Percentiles rank a stretch among this genome's conserved stretches.
Conservation (phyloP, 2,888 invertebrate species). For the Drosophila prolongata region DNA sequence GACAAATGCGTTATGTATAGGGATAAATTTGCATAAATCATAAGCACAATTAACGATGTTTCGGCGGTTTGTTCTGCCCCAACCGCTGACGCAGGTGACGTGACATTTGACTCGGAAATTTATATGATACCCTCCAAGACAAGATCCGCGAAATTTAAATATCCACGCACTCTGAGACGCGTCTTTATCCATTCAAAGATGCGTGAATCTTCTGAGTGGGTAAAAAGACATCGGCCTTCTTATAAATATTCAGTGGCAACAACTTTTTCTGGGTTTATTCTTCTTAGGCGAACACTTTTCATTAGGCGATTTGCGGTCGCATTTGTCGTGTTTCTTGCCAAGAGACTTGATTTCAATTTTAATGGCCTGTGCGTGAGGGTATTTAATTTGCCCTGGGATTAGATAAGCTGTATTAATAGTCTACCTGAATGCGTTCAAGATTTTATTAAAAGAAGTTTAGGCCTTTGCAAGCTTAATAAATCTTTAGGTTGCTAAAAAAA, state of each 20-base stretch:
- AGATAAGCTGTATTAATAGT: constrained; percentile 43
- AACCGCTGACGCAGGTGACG: constrained; percentile 63
- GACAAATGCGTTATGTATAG: constrained; percentile 50
- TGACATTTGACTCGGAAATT: constrained; percentile 58
- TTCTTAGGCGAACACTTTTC: constrained; percentile 24
- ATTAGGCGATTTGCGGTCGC: constrained; percentile 18
- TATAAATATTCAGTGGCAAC: constrained; percentile 48
- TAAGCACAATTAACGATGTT: constrained; percentile 72
- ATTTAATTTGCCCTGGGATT: constrained; percentile 66
- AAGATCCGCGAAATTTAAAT: constrained; percentile 74
- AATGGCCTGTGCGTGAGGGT: constrained; percentile 64
- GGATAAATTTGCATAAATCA: constrained; percentile 79
- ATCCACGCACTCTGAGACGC: constrained; percentile 39
- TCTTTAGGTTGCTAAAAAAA: not conserved
- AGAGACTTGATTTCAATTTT: constrained; percentile 65
- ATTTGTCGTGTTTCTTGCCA: constrained; percentile 5
- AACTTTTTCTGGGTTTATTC: constrained; percentile 7
- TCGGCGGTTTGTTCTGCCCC: constrained; percentile 27
- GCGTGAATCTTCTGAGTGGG: constrained; percentile 22
- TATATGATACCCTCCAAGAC: constrained; percentile 36
- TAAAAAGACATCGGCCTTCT: constrained; percentile 16
- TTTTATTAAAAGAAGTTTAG: not conserved
- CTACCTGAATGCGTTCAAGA: constrained; percentile 31
- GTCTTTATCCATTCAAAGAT: constrained; percentile 11
- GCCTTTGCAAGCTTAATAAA: not conserved